Percentiles rank a stretch among this genome's conserved stretches.
Conservation (phyloP, 37 sponge, comb jelly and placozoan species). For the Ephydatia muelleri region DNA sequence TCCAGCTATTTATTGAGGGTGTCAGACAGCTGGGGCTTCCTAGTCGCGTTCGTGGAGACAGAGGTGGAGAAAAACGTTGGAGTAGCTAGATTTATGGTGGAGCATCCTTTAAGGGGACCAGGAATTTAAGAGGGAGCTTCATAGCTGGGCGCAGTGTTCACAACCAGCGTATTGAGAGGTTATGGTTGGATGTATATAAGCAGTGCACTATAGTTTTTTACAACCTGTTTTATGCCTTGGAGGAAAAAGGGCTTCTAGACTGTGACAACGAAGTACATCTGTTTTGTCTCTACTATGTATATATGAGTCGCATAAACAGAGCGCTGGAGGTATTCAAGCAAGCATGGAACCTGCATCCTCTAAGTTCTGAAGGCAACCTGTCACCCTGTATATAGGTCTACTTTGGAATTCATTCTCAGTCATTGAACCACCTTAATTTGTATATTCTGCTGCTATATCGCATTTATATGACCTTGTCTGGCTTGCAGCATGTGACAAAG, state of each 20-base stretch:
- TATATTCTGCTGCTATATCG: no score
- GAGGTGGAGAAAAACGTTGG: constrained; percentile 66
- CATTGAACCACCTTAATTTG: no score
- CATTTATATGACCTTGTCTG: no score
- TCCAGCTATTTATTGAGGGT: constrained; percentile 27
- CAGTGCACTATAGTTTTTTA: constrained; percentile 34
- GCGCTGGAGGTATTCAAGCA: constrained; percentile 18
- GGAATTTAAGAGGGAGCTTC: constrained; percentile 32
- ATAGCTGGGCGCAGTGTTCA: constrained; percentile 55
- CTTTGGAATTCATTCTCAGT: no score
- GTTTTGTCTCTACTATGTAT: constrained; percentile 56
- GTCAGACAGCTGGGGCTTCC: constrained; percentile 35
- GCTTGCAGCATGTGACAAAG: no score
- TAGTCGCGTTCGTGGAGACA: constrained; percentile 47
- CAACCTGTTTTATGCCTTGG: constrained; percentile 47
- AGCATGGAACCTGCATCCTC: constrained; percentile 35
- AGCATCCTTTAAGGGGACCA: constrained; percentile 14
- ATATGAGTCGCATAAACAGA: constrained; percentile 27
- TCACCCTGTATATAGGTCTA: constrained; percentile 15
- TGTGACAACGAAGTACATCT: constrained; percentile 31
- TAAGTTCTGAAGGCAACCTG: constrained; percentile 7
- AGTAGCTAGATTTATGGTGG: constrained; percentile 59
- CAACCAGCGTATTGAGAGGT: constrained; percentile 63
- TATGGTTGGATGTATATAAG: constrained; percentile 64
- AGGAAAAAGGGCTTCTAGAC: constrained; percentile 31